Evolutionary conservation across 2,888 invertebrate genomes (phyloP).

Genomic region (Desoria tigrina): DNA sequence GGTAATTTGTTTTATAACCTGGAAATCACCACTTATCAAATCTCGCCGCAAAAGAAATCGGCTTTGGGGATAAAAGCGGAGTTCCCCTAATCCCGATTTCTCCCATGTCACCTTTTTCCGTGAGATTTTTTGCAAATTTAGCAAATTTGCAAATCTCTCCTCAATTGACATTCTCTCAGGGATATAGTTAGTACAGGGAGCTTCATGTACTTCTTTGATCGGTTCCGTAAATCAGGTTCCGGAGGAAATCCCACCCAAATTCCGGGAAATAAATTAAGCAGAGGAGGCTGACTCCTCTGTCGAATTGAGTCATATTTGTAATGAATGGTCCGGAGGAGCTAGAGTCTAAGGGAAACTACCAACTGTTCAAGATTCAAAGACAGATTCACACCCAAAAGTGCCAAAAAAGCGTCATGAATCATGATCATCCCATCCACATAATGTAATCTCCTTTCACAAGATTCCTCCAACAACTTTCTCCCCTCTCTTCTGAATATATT

Average conservation of each 20-base stretch:
- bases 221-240: no score
- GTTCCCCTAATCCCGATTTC: slow-evolving; percentile 5
- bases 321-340: no score
- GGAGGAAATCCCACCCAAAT: no score
- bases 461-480: slow-evolving; percentile 2
- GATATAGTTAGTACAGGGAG: no score
- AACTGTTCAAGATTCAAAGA: no score
- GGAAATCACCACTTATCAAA: background rate
- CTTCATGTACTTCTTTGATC: no score
- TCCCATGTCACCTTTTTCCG: background rate
- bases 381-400: no score
- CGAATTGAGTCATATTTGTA: no score
- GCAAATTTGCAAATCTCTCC: background rate
- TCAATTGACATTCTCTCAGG: background rate
- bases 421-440: slow-evolving; percentile 3
- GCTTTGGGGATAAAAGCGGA: no score
- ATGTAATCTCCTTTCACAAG: background rate
- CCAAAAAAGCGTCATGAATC: slow-evolving; percentile 1
- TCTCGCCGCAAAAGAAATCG: background rate
- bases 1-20: background rate
- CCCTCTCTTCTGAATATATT: background rate
- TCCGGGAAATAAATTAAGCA: no score
- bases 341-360: no score
- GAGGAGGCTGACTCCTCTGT: no score
- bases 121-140: background rate